Base-by-base conservation (phyloP, 2,113 vertebrate species). In the Cryptotis parvus region DNA sequence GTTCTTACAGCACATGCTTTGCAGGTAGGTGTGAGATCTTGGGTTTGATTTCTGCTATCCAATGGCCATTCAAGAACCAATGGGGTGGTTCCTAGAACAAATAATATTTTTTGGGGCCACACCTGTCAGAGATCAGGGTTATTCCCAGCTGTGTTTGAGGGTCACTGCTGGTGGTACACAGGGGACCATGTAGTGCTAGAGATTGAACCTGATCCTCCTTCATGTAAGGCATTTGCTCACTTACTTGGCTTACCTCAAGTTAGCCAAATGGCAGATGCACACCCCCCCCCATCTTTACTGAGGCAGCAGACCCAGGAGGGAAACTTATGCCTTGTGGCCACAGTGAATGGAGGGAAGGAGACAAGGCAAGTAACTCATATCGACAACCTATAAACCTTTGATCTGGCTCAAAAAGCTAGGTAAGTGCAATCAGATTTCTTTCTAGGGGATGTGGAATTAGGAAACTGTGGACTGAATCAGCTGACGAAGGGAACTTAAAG, bases 381-480 rank as follows among this genome's bases (percentile, higher is more conserved):
- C 35, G 82, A 55, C 29, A 58, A 73, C 43, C 26, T 83, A 61
- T 58, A 77, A 37, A 87, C 31, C 61, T 84, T 77, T 82, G 85
- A 14, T 72, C 72, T 93, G 52, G 43, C 66, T 95, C 70, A 39
- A 73, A 84, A 69, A 90, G 20, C 49, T 45, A 76, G 37, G 31
- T 22, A 91, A 61, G 22, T 35, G 78, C 55, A 27, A 65, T 81
- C 15, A 83, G 79, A 79, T 72, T 85, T 85, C 79, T n/a, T n/a
- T 63, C 29, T 58, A 31, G 39, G 26, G 29, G 87, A 76, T 76
- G 11, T 63, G 33, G 20, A 77, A 88, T 82, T 63, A 41, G 24
- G 74, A 78, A 92, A 92, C 8, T 66, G 11, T 80, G 55, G 77
- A 79, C 66, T 69, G 93, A 87, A 52, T 7, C 20, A 83, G 79